Evolutionary conservation across 2,113 vertebrate genomes (phyloP), one percentile per base, ranked within the genome.

Genomic region (Felis chaus): DNA sequence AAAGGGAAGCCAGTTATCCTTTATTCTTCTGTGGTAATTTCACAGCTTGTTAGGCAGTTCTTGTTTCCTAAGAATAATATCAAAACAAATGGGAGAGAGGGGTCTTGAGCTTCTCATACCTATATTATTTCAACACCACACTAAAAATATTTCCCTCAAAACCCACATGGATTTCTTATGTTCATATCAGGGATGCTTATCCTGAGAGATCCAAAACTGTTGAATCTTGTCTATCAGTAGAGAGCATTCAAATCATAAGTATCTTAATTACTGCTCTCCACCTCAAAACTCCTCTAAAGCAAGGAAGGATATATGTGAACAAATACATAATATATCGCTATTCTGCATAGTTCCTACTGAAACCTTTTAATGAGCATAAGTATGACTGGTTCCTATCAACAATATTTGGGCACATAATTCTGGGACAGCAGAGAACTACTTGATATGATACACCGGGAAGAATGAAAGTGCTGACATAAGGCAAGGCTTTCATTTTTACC

Each of bases 51-150:
- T 74, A 89, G 33, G 2, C 23, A 50, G 83, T 41, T 76, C 18
- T 90, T 55, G 0, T 95, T 36, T 88, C 85, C 73, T 65, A 92
- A 63, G 55, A 92, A 80, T 84, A 95, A 80, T 91, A 11, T 65
- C 85, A 87, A 79, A 78, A 83, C 80, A 83, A 79, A 55, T 71
- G 29, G 7, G 25, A 31, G 78, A 89, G n/a, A 27, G 65, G 11
- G 29, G 16, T 33, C 50, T 39, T 91, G 36, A 85, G 16, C 10
- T 74, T 95, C 21, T 39, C 27, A 53, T 45, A 33, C 39, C 29
- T 33, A 9, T 87, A 66, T 92, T 90, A 87, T 92, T 86, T 63
- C 7, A 86, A 92, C 93, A 57, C 57, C 61, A 96, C 63, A 85
- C 82, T 63, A 57, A 89, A 53, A 50, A 29, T 45, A 78, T 55